Evolutionary conservation across 2,888 invertebrate genomes (phyloP).

Genomic region (Brachynemurus nebulosus): DNA sequence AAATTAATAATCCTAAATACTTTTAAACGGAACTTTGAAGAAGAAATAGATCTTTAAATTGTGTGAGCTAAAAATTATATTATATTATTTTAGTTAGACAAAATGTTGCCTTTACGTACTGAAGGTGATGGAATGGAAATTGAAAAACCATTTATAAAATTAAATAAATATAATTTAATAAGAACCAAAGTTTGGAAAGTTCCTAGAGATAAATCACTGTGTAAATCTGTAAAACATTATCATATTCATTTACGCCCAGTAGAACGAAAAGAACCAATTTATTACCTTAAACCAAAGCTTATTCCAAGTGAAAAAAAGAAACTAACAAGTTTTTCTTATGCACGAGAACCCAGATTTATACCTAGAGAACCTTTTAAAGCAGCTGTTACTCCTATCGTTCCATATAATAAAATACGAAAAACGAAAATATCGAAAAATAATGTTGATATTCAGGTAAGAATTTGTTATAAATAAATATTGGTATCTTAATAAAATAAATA

Average conservation of each 20-base stretch:
- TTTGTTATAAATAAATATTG: constrained; percentile 15
- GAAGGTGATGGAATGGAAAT: constrained; percentile 71
- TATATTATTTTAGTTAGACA: too few relatives aligned
- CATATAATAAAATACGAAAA: constrained; percentile 33
- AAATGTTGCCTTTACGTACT: too few relatives aligned
- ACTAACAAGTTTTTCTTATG: constrained; percentile 38
- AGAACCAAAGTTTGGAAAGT: constrained; percentile 21
- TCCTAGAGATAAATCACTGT: constrained; percentile 24
- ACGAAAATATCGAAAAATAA: constrained; percentile 28
- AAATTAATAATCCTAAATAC: too few relatives aligned
- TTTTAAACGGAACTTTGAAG: too few relatives aligned
- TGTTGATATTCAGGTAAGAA: constrained; percentile 30
- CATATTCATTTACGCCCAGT: constrained; percentile 30
- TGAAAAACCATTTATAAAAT: constrained; percentile 26
- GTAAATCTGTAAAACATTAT: constrained; percentile 29
- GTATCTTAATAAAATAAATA: constrained; percentile 34
- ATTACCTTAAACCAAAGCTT: constrained; percentile 47
- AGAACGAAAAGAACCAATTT: constrained; percentile 39
- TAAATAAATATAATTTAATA: constrained; percentile 24
- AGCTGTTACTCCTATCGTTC: constrained; percentile 65
- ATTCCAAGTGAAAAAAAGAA: constrained; percentile 41
- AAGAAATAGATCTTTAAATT: too few relatives aligned
- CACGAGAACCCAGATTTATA: constrained; percentile 64
- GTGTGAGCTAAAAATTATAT: too few relatives aligned
- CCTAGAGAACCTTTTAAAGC: constrained; percentile 83